Base-by-base conservation (phyloP, 2,797 vertebrate genomes). In the Peromyscus nudipes region DNA sequence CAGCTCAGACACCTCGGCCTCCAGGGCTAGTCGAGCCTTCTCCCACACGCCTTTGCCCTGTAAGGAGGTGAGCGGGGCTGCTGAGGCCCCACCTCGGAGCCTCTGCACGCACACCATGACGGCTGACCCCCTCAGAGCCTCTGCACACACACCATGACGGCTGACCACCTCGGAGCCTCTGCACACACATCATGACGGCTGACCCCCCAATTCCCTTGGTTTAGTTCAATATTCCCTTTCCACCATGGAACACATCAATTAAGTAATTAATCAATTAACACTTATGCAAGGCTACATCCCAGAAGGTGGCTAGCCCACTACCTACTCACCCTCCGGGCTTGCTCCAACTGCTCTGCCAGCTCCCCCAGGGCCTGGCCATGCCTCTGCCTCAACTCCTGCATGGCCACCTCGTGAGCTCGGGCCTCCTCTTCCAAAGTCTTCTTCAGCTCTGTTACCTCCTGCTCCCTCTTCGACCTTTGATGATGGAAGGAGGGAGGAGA, bases 1-100 rank as follows among this genome's bases (percentile, higher is more conserved):
- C 76, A 99, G 98, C 97, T 98, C 99, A 0, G 98, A 95, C 62
- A 99, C 98, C 98, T 99, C 99, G 27, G 99, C 99, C 97, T 99
- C 99, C 97, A 99, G 98, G 13, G 98, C 40, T 0, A 96, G 55
- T 90, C 99, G 99, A 19, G 99, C 98, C 96, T 99, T 99, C 97
- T 99, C 99, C 97, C 99, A 98, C 0, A 98, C 98, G 0, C 98
- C 97, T 99, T 99, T 98, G 96, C 96, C 95, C 98, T 98, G 96
- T 21, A 0, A 4, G 65, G 4, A 25, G 80, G 17, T 6, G 40
- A 73, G 29, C 1, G 4, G 11, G 0, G 52, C 13, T 6, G 13
- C 46, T 1, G 40, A 73, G 29, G 17, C 34, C n/a, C 21, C 13
- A 21, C 55, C 82, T 40, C 67, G 43, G 73, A 82, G 37, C 43